phyloP scores from a whole-genome alignment of 2,888 invertebrate species.

The Mesoligia furuncula region DNA sequence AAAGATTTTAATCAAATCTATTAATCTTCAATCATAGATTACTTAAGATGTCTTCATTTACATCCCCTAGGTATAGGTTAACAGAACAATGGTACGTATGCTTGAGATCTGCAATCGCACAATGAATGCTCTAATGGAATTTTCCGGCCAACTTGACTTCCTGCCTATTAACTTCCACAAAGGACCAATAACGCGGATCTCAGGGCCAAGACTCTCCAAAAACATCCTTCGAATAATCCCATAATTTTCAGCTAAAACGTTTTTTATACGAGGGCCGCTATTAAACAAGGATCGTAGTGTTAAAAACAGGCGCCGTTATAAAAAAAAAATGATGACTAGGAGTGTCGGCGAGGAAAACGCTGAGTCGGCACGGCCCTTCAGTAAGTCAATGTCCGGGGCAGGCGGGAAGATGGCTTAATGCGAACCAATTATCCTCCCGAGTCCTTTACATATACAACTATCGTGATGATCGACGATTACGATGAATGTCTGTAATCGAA shows the following conservation, averaged over 20 bases:
- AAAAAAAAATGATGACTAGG: conserved; percentile 65
- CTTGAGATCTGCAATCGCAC: conserved; percentile 46
- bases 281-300: conserved; percentile 61
- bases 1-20: neutral
- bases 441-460: conserved; percentile 64
- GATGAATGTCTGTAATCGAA: conserved; percentile 56
- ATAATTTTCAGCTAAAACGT: conserved; percentile 59
- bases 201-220: conserved; percentile 31
- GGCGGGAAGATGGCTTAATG: conserved; percentile 69
- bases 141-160: conserved; percentile 46
- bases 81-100: conserved; percentile 33
- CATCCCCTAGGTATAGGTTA: neutral
- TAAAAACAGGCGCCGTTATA: conserved; percentile 62
- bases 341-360: conserved; percentile 54
- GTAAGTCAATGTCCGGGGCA: conserved; percentile 74
- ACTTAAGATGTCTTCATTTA: neutral
- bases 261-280: conserved; percentile 61
- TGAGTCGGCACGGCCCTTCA: conserved; percentile 63
- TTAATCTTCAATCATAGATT: neutral
- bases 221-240: conserved; percentile 50
- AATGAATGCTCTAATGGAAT: conserved; percentile 50
- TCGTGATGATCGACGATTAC: conserved; percentile 60
- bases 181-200: conserved; percentile 52
- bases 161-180: conserved; percentile 55
- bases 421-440: conserved; percentile 69